Evolutionary conservation across 2,797 vertebrate species (phyloP).

Genomic region (Lepilemur ruficaudatus): DNA sequence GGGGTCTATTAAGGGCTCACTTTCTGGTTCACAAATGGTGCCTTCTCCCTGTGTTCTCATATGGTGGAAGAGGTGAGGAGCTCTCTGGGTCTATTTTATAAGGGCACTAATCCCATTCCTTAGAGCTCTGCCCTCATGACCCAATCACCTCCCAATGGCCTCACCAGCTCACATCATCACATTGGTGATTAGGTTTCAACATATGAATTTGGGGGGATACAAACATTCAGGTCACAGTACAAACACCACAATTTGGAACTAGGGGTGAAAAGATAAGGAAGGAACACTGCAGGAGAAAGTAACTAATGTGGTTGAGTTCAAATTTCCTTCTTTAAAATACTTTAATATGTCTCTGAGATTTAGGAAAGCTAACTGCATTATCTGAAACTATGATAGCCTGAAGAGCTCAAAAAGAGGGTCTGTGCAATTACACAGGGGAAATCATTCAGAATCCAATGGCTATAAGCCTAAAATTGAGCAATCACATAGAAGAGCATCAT

Average conservation of each 20-base stretch:
- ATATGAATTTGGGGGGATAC: not conserved
- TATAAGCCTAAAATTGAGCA: conserved; percentile 40
- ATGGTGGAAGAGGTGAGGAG: not conserved
- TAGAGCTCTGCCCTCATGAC: not conserved
- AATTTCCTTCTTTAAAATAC: conserved; percentile 52
- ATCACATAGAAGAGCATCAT: not conserved
- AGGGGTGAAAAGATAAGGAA: not conserved
- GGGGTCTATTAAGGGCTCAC: not conserved
- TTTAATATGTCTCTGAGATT: conserved; percentile 4
- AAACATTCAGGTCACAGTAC: not conserved
- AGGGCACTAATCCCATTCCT: not conserved
- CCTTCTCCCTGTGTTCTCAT: not conserved
- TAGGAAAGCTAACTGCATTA: conserved; percentile 43
- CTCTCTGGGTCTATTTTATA: not conserved
- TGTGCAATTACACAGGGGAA: conserved; percentile 11
- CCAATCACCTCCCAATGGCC: not conserved
- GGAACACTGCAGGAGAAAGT: conserved; percentile 7
- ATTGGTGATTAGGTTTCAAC: not conserved
- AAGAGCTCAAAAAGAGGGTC: conserved; percentile 37
- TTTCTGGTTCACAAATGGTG: not conserved
- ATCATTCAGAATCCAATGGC: conserved; percentile 30
- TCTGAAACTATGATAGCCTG: conserved; percentile 23
- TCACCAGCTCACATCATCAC: not conserved
- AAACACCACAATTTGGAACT: not conserved
- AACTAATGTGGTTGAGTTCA: not conserved